These are phyloP conservation scores for Drosophila mayri DNA, from an alignment of 1,140 invertebrate genomes.

Conservation along the genomic window DNA sequence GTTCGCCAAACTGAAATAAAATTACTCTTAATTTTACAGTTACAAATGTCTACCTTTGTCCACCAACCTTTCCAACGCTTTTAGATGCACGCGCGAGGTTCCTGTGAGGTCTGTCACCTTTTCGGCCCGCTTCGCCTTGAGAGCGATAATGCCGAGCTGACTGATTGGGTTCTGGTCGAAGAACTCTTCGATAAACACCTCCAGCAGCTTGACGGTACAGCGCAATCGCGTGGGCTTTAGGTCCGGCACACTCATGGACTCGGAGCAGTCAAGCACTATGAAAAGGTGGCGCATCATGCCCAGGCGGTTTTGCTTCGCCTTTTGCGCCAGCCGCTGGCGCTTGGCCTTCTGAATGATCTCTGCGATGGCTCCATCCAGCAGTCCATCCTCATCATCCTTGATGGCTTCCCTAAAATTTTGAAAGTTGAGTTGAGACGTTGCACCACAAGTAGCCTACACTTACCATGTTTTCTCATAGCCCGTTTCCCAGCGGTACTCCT, in stretches of 20 bases:
- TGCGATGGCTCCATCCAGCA: constrained; percentile 94
- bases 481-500: constrained; percentile 98
- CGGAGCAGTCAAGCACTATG: constrained; percentile 96
- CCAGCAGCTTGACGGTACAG: constrained; percentile 95
- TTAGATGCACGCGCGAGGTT: constrained; percentile 92
- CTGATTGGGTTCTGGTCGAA: constrained; percentile 99
- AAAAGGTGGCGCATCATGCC: constrained; percentile 99
- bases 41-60: neutral
- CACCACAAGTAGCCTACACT: constrained; percentile 27
- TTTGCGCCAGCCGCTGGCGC: constrained; percentile 90
- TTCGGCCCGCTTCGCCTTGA: constrained; percentile 97
- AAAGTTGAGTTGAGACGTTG: neutral
- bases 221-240: constrained; percentile 97
- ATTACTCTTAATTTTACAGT: neutral
- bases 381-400: constrained; percentile 97
- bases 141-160: constrained; percentile 96
- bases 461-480: constrained; percentile 99
- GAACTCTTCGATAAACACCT: constrained; percentile 97
- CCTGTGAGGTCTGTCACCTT: constrained; percentile 95
- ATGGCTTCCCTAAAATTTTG: constrained; percentile 93
- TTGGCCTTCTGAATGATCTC: constrained; percentile 96
- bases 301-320: constrained; percentile 90
- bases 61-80: constrained; percentile 87
- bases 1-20: constrained; percentile 86
- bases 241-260: constrained; percentile 97